phyloP scores from a whole-genome alignment of 2,888 invertebrate species.

The Drosophila ustulata region DNA sequence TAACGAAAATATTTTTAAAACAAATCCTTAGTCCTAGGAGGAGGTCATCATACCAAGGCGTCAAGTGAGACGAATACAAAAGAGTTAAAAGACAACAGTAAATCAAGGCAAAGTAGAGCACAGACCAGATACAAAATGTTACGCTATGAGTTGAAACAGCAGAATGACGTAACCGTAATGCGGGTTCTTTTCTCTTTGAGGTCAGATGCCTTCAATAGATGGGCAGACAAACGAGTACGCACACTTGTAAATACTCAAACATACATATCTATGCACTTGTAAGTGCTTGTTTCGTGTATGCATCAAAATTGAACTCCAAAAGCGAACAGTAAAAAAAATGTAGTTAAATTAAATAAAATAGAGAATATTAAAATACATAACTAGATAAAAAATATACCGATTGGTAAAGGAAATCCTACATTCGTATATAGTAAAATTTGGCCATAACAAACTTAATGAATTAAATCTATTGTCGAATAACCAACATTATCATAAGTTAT shows the following conservation, averaged over 20 bases:
- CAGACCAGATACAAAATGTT: background rate
- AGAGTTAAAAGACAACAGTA: too few species aligned
- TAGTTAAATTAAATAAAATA: conserved; percentile 23
- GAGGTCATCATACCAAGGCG: too few species aligned
- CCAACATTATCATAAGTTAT: too few species aligned
- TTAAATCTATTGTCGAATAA: too few species aligned
- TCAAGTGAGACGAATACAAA: too few species aligned
- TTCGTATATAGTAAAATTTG: too few species aligned
- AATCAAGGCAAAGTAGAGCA: too few species aligned
- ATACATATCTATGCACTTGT: background rate
- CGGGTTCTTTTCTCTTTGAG: conserved; percentile 5
- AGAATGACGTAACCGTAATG: conserved; percentile 6
- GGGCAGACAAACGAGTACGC: conserved; percentile 5
- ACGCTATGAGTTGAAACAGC: background rate
- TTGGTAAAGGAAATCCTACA: background rate
- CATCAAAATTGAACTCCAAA: conserved; percentile 47
- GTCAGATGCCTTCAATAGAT: conserved; percentile 33
- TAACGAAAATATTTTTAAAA: background rate
- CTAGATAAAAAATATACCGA: background rate
- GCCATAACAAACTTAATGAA: too few species aligned
- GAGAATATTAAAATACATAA: conserved; percentile 7
- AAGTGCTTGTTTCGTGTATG: conserved; percentile 17
- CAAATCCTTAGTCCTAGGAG: background rate
- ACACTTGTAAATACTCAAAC: conserved; percentile 5
- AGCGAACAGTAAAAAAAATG: conserved; percentile 62